Percentiles rank a stretch among this genome's conserved stretches.
These are phyloP conservation scores for Sebastes vulpes DNA, from an alignment of 2,797 vertebrate species.

Conservation along the genomic window DNA sequence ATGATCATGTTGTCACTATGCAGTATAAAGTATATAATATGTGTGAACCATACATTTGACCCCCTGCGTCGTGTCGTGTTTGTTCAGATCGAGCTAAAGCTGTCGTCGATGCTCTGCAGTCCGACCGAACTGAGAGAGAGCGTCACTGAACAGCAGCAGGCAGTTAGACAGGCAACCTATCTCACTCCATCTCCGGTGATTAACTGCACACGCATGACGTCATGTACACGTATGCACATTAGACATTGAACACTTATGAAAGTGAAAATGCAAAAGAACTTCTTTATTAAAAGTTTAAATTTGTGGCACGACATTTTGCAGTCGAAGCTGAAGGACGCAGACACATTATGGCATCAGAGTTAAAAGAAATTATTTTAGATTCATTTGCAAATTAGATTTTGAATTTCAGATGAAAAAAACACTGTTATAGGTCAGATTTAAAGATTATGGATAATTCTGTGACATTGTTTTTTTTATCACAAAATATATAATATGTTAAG, in stretches of 20 bases:
- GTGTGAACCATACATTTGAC: not conserved
- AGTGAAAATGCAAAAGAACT: not conserved
- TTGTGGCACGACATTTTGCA: not conserved
- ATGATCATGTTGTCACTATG: not conserved
- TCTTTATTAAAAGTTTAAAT: not conserved
- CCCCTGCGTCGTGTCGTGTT: not conserved
- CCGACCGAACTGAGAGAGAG: not conserved
- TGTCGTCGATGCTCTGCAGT: constrained; percentile 72
- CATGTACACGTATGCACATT: not conserved
- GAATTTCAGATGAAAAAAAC: not conserved
- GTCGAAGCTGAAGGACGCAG: not conserved
- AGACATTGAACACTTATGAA: not conserved
- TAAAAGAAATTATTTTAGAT: not conserved
- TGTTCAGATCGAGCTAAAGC: constrained; percentile 75
- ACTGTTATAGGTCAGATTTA: not conserved
- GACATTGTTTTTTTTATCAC: not conserved
- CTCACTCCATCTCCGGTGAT: not conserved
- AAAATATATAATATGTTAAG: not conserved
- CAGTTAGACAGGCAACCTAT: constrained; percentile 24
- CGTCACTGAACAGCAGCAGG: constrained; percentile 7
- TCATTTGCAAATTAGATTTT: not conserved
- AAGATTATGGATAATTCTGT: not conserved
- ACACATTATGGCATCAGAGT: not conserved
- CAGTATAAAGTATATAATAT: not conserved
- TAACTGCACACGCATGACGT: not conserved